These are phyloP conservation scores for Actenoides lindsayi DNA, from an alignment of 2,113 vertebrate genomes.

Conservation along the genomic window DNA sequence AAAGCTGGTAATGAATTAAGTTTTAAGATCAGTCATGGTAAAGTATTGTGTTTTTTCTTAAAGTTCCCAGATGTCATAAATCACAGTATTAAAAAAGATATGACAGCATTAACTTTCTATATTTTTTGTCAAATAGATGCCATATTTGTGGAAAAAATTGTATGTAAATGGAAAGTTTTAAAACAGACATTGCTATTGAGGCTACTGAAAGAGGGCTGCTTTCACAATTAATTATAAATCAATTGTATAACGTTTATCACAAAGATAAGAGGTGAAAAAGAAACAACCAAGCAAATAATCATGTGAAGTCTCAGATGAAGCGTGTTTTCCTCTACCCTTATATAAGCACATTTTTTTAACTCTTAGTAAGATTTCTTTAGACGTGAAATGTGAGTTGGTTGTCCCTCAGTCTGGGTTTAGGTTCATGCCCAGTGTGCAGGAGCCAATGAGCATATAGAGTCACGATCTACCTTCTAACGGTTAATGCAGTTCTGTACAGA, in stretches of 20 bases:
- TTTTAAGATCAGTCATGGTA: not conserved
- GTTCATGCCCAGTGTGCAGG: too few species aligned
- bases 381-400: not conserved
- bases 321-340: not conserved
- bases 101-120: not conserved
- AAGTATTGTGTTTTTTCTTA: not conserved
- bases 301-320: not conserved
- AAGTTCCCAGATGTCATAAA: not conserved
- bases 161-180: not conserved
- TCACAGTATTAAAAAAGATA: not conserved
- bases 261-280: conserved; percentile 27
- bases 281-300: conserved; percentile 7
- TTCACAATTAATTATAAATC: not conserved
- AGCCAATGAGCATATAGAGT: too few species aligned
- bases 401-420: too few species aligned
- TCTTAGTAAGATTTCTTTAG: not conserved
- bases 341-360: not conserved
- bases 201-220: conserved; percentile 12
- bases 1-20: not conserved
- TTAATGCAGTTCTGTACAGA: too few species aligned
- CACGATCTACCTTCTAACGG: too few species aligned
- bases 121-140: not conserved
- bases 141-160: conserved; percentile 28
- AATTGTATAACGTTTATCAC: not conserved
- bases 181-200: conserved; percentile 29